Evolutionary conservation across 2,888 invertebrate genomes (phyloP).

Genomic region (Asteroscopus sphinx): DNA sequence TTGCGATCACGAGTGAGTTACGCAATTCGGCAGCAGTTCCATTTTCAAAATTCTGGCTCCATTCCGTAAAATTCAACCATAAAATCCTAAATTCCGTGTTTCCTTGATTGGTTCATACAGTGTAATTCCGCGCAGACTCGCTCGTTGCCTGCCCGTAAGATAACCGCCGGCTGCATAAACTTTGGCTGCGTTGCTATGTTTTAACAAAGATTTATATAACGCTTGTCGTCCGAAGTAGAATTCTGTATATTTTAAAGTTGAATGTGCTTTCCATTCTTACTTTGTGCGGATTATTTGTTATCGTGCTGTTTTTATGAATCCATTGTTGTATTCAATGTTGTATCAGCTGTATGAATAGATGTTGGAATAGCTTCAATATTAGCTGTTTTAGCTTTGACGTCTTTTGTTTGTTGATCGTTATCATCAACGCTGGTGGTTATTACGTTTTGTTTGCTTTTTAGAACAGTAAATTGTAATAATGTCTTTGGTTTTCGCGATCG

Average conservation of each 20-base stretch:
- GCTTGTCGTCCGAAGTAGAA: conserved; percentile 60
- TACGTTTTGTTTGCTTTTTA: too few species aligned
- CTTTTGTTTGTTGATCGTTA: neutral
- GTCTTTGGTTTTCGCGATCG: too few species aligned
- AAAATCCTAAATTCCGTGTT: conserved; percentile 56
- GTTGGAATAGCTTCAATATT: neutral
- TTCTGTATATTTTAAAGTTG: conserved; percentile 56
- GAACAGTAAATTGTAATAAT: too few species aligned
- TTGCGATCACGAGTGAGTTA: too few species aligned
- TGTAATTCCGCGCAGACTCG: conserved; percentile 53
- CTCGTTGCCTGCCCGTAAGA: conserved; percentile 50
- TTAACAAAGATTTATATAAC: conserved; percentile 74
- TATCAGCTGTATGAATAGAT: conserved; percentile 1
- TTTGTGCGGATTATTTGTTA: conserved; percentile 29
- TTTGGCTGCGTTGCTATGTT: conserved; percentile 62
- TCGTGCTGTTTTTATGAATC: conserved; percentile 10
- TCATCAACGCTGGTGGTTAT: neutral
- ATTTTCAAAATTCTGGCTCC: conserved; percentile 42
- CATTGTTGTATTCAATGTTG: too few species aligned
- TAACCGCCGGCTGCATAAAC: conserved; percentile 69
- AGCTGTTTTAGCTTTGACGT: neutral
- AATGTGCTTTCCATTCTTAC: conserved; percentile 28
- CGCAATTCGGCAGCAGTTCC: conserved; percentile 31
- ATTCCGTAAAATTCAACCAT: conserved; percentile 41
- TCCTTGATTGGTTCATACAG: conserved; percentile 58